Base-by-base conservation (phyloP, 2,888 invertebrate genomes). In the Hirtodrosophila trivittata region DNA sequence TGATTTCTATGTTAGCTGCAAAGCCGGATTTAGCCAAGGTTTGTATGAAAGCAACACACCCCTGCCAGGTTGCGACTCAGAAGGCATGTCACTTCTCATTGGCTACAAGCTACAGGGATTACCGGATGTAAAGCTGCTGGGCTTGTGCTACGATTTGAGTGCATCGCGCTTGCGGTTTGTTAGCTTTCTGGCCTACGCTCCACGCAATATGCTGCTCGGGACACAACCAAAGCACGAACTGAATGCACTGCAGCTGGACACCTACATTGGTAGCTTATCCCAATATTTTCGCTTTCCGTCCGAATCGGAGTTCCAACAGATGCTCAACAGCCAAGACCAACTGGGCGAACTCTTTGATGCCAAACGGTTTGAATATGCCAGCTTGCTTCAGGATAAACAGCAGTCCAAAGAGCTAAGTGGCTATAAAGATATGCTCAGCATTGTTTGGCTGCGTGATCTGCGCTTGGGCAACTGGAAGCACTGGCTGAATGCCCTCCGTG, bases 391-490 rank as follows among this genome's bases (percentile, higher is more conserved):
- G 45, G 67, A 75, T 18, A 1, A 13, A 0, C 12, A 32, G 0
- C 41, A 38, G 13, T 1, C n/a, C 0, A 21, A 32, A 5, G 32
- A 64, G 3, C 26, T 71, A 0, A n/a, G 0, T 0, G 14, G 8
- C 0, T 71, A 56, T 9, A 16, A 9, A 1, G 10, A 58, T 25
- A 26, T 72, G 18, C 42, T 75, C 0, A 64, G 32, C 16, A 65
- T 68, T 41, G 59, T 75, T 0, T 75, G 75, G 75, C 4, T 56
- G 30, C 43, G 42, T 0, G 12, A 64, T 3, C 43, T 75, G 7
- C 75, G 57, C 28, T 0, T 3, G 1, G 65, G 65, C 32, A 75
- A 75, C 21, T 75, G 75, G 75, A 8, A 10, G 9, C 14, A 52
- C 9, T 72, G 39, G 13, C 37, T 68, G n/a, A 41, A 49, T 0